phyloP scores from a whole-genome alignment of 2,113 vertebrate genomes.

The Patagioenas fasciata region DNA sequence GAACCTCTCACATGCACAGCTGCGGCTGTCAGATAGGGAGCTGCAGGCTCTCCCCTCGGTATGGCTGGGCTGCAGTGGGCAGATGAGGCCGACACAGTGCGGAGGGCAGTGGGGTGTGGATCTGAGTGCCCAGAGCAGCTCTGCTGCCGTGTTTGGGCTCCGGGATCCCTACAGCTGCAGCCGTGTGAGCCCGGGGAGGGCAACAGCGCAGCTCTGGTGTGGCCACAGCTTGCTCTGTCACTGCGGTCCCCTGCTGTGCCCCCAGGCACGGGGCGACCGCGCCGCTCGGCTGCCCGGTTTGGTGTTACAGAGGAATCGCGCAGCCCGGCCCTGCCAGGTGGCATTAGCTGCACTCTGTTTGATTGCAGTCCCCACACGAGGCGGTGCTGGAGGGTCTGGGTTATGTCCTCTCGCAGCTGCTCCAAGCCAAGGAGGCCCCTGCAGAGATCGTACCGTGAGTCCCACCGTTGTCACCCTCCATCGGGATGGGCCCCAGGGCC shows the following conservation, averaged over 20 bases:
- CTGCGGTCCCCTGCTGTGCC: background rate
- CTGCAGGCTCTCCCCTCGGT: background rate
- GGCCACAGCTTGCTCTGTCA: background rate
- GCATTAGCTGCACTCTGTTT: conserved; percentile 19
- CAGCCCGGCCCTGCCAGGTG: background rate
- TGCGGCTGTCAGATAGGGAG: background rate
- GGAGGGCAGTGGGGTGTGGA: background rate
- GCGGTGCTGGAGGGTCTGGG: conserved; percentile 90
- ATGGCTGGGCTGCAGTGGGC: background rate
- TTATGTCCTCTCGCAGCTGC: conserved; percentile 90
- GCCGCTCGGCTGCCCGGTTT: rapidly evolving
- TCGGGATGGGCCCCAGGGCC: background rate
- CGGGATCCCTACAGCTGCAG: background rate
- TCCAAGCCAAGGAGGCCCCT: conserved; percentile 86
- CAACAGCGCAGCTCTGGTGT: background rate
- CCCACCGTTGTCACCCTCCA: background rate
- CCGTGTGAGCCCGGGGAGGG: background rate
- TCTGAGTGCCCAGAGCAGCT: background rate
- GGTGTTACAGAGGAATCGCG: rapidly evolving
- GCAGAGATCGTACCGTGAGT: conserved; percentile 87
- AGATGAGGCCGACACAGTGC: background rate
- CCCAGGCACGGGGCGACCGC: rapidly evolving
- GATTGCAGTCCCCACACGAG: conserved; percentile 83
- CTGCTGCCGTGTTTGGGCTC: background rate
- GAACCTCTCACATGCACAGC: background rate